Base-by-base conservation (phyloP, 2,113 vertebrate genomes). In the Peromyscus polionotus region DNA sequence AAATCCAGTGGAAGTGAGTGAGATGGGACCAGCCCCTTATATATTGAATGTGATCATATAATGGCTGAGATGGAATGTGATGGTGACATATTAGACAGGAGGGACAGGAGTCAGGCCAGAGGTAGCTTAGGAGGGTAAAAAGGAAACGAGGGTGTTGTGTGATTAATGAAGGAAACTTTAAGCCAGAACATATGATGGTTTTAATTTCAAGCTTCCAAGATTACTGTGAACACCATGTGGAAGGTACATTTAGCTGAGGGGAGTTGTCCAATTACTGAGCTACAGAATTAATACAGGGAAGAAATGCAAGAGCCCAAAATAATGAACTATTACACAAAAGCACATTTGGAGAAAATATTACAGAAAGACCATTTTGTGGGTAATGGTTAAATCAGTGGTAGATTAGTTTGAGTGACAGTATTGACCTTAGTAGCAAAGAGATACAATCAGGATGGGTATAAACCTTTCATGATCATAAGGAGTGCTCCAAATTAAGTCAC, bases 351-450 rank as follows among this genome's bases (percentile, higher is more conserved):
- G 26, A 31, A 83, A 92, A 39, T 24, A 61, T 42, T 51, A 70
- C 26, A 88, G 59, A 90, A 19, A 93, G 59, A 72, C 7, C 31
- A 24, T 94, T 72, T 94, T 93, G 26, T 51, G 90, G 54, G 24
- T 67, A 77, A 22, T 65, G 33, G n/a, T 68, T 68, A 88, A 61
- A 48, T 51, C 9, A 70, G 42, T 31, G 83, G 67, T 28, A 95
- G 24, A 12, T 92, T 92, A 65, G 70, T 77, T 39, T 88, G 48
- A 85, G 65, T 63, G 63, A 94, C 91, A 13, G 45, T 72, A 92
- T 57, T 93, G 93, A 91, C 59, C 42, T 81, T 63, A 80, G 76
- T 72, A 39, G 45, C 72, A 93, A 68, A 88, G 48, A 92, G 51
- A 85, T 0, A 88, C 24, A 95, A 90, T n/a, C 39, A 87, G 59